Base-by-base conservation (phyloP, 2,888 invertebrate genomes). In the Amphipoea lucens region DNA sequence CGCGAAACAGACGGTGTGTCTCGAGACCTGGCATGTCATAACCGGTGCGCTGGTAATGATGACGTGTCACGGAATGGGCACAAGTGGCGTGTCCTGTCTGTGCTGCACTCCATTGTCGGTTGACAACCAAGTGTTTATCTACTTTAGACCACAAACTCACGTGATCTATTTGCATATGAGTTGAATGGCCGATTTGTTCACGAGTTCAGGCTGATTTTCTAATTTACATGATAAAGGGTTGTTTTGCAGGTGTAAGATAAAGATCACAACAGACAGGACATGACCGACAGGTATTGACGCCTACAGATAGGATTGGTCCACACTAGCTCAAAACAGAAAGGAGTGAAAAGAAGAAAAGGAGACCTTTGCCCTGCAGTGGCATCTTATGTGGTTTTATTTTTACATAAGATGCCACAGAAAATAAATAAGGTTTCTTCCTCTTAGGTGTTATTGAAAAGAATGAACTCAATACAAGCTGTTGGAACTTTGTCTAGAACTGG, bases 21-120 rank as follows among this genome's bases (percentile, higher is more conserved):
- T 83, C 63, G 78, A 76, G 73, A 74, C 69, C 54, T 70, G 23
- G 69, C 68, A 45, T 82, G 82, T 84, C 82, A 78, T 85, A 83
- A 88, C 78, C 51, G 76, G 71, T 76, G 84, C 74, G 60, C 45
- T 57, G 62, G 12, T 62, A 63, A 68, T 65, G 23, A 79, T 87
- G 86, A 86, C 87, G 89, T 82, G 87, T 81, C 74, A 48, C 69
- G 72, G 86, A 93, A 92, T 92, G 91, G 88, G 93, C 90, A 87
- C 95, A 95, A 95, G 93, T 95, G 94, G 94, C 90, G 78, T 94
- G 94, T 95, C 95, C 95, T 95, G 95, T 92, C 88, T 90, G 85
- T 66, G 70, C 57, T 89, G 88, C 87, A 86, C 84, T 75, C 74
- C 81, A 85, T 85, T 89, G 89, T 90, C 83, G 81, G 68, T 66